Percentiles rank a stretch among this genome's conserved stretches.
These are phyloP conservation scores for Nasonia giraulti DNA, from an alignment of 1,140 invertebrate species.

Conservation along the genomic window DNA sequence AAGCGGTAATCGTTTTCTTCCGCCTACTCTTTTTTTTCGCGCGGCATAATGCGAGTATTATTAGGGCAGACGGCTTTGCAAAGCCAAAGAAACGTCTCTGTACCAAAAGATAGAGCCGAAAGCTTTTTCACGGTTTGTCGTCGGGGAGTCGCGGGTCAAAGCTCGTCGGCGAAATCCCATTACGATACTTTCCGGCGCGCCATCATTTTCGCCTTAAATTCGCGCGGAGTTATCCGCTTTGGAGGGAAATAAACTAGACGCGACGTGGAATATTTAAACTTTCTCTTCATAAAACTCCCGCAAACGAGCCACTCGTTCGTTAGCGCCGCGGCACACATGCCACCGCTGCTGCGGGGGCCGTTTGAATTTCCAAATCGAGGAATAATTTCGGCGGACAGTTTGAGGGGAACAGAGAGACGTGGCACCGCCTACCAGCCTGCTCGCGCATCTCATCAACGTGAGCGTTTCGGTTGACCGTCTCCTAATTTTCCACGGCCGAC, in stretches of 20 bases:
- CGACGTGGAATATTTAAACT: neutral
- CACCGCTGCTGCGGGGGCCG: neutral
- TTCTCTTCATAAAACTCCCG: neutral
- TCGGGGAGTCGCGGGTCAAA: no score
- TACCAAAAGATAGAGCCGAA: no score
- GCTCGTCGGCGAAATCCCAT: no score
- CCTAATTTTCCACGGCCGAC: neutral
- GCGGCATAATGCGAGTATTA: no score
- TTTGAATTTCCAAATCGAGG: slow-evolving; percentile 3
- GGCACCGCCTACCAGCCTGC: neutral
- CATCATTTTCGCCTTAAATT: neutral
- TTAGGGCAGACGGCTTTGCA: no score
- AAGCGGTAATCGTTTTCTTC: neutral
- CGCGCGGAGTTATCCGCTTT: no score
- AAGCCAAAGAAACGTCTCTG: no score
- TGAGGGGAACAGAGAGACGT: neutral
- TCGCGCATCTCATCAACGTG: slow-evolving; percentile 20
- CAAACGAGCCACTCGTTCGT: no score
- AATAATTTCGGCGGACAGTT: slow-evolving; percentile 18
- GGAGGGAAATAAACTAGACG: neutral
- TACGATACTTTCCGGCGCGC: no score
- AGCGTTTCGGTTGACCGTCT: slow-evolving; percentile 24
- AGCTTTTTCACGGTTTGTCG: no score
- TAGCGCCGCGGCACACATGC: neutral
- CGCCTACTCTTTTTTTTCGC: neutral